These are phyloP conservation scores for Agrypnia vestita DNA, from an alignment of 1,140 invertebrate species.

Conservation along the genomic window DNA sequence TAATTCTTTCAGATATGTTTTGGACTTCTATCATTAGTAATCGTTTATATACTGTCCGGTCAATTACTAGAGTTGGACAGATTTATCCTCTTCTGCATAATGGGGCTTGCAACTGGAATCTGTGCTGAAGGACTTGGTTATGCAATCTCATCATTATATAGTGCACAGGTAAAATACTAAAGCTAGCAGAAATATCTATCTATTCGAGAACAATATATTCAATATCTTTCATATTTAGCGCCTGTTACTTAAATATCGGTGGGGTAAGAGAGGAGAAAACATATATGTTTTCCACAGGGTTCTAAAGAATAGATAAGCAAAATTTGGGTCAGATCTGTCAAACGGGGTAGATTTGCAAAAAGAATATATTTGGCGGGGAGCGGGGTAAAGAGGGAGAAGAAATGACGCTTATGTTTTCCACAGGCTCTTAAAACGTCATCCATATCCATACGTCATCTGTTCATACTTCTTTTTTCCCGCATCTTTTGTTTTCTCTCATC, in stretches of 20 bases:
- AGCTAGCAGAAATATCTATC: constrained; percentile 51
- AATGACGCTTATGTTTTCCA: too few relatives aligned
- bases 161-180: constrained; percentile 70
- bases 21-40: constrained; percentile 72
- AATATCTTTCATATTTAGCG: neutral
- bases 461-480: too few relatives aligned
- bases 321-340: too few relatives aligned
- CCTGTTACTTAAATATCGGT: neutral
- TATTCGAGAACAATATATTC: neutral
- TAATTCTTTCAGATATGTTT: constrained; percentile 67
- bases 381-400: too few relatives aligned
- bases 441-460: neutral
- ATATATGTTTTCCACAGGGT: too few relatives aligned
- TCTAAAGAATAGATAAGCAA: too few relatives aligned
- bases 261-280: neutral
- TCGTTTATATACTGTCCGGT: constrained; percentile 75
- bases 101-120: constrained; percentile 73
- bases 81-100: constrained; percentile 72
- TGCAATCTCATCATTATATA: constrained; percentile 76
- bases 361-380: too few relatives aligned
- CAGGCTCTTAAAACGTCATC: neutral
- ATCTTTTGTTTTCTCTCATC: neutral
- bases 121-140: constrained; percentile 79
- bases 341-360: too few relatives aligned
- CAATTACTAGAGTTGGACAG: constrained; percentile 73